Evolutionary conservation across 2,113 vertebrate species (phyloP), one percentile per base, ranked within the genome.

Genomic region (Bufo bufo): DNA sequence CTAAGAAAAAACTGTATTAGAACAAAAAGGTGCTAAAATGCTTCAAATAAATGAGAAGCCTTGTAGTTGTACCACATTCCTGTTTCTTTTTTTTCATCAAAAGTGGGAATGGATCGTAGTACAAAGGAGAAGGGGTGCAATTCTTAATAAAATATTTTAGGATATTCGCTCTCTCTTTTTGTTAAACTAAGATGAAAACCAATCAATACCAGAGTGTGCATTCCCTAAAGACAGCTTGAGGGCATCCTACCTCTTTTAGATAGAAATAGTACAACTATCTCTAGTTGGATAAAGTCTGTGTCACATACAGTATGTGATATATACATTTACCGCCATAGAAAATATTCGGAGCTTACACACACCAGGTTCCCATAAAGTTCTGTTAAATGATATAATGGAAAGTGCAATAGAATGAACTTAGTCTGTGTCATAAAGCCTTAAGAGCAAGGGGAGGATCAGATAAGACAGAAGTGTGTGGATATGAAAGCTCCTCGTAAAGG

Each of bases 371-470:
- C 54, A 54, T 69, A 84, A 71, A 84, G 23, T 54, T 33, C 47
- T 33, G 47, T 43, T 20, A 77, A 77, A 13, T 5, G 6, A 81
- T 54, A 71, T 17, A 84, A 71, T 69, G 65, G 80, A 84, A 84
- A 69, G 82, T 84, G 82, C 63, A 4, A n/a, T 3, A 54, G 20
- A 83, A 54, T 52, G 10, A 65, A 66, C 7, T 52, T 69, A 47
- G 66, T 84, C 7, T 54, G 20, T 50, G 14, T 58, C 54, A 80
- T 80, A 59, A 80, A 80, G 56, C 14, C 43, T 9, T 81, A 71
- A 71, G 59, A 83, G 65, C 63, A 71, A 33, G 47, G 72, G 63
- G 81, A 69, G 81, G 82, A 84, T 71, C 82, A 84, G 63, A 65
- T 84, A 71, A 81, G 78, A 81, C 13, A 58, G 58, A 61, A 84